Conservation (phyloP, 2,888 invertebrate genomes). For the Dendrolimus houi region DNA sequence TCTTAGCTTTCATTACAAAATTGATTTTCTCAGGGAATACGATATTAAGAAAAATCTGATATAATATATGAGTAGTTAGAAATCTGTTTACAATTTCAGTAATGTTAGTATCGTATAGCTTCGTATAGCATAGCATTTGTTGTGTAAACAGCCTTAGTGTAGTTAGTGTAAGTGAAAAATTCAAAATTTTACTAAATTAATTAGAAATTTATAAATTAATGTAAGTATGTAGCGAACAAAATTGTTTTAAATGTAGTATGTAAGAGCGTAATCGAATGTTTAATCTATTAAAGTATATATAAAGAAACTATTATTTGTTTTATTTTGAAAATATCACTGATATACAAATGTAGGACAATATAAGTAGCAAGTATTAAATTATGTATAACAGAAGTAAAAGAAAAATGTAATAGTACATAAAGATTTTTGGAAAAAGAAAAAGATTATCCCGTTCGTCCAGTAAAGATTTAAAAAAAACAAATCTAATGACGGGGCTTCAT, state of each 20-base stretch:
- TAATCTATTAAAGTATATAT: slow-evolving; percentile 49
- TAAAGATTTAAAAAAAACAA: too few species aligned
- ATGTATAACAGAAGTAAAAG: too few species aligned
- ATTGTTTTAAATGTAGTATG: slow-evolving; percentile 11
- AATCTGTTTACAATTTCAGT: neutral
- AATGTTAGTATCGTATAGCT: neutral
- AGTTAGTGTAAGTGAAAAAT: neutral
- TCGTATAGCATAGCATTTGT: neutral
- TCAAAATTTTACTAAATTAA: neutral
- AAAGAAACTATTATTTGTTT: slow-evolving; percentile 21
- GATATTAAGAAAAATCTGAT: neutral
- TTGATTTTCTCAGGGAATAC: too few species aligned
- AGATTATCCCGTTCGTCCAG: too few species aligned
- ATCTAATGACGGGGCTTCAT: too few species aligned
- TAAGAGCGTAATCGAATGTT: slow-evolving; percentile 43
- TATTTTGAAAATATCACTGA: slow-evolving; percentile 8
- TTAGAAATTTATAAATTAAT: neutral
- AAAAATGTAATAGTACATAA: too few species aligned
- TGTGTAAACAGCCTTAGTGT: neutral
- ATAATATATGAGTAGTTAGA: neutral
- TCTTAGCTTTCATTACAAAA: too few species aligned
- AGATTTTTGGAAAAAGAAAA: too few species aligned
- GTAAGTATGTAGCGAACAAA: neutral
- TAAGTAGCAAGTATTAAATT: too few species aligned
- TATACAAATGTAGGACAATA: neutral